Percentiles rank a stretch among this genome's conserved stretches.
Evolutionary conservation across 2,113 vertebrate species (phyloP).

Genomic region (Leptocoma aspasia): DNA sequence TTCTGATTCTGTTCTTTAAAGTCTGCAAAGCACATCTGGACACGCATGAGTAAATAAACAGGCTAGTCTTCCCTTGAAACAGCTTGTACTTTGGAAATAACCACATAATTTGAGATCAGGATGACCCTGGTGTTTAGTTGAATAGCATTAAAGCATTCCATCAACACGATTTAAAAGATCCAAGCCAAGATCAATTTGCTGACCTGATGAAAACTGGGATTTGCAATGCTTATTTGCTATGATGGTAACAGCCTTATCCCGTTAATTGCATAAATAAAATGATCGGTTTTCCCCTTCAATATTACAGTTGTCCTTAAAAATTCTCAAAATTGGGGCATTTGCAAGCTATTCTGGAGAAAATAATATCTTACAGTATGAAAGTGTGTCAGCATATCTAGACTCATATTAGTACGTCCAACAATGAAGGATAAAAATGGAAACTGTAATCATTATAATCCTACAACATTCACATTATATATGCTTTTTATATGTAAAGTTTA

Average conservation of each 20-base stretch:
- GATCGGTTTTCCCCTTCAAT: background rate
- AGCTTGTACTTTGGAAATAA: slow-evolving; percentile 41
- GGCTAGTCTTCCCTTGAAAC: background rate
- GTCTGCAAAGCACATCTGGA: slow-evolving; percentile 39
- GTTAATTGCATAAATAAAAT: background rate
- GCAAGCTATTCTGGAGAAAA: background rate
- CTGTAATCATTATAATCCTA: background rate
- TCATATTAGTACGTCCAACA: background rate
- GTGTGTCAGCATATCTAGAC: background rate
- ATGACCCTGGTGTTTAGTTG: slow-evolving; percentile 16
- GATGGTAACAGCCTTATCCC: background rate
- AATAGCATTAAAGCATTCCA: background rate
- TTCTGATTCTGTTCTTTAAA: slow-evolving; percentile 39
- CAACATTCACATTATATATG: background rate
- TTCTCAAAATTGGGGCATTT: background rate
- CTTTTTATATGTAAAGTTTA: background rate
- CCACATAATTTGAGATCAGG: slow-evolving; percentile 5
- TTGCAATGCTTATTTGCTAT: background rate
- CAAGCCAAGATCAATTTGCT: background rate
- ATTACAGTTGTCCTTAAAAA: background rate
- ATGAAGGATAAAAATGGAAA: background rate
- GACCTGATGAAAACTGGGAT: background rate
- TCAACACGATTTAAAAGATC: background rate
- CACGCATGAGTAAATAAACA: slow-evolving; percentile 23
- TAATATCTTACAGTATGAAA: background rate